Conservation (phyloP, 1,140 invertebrate genomes). For the Cecropterus lyciades region DNA sequence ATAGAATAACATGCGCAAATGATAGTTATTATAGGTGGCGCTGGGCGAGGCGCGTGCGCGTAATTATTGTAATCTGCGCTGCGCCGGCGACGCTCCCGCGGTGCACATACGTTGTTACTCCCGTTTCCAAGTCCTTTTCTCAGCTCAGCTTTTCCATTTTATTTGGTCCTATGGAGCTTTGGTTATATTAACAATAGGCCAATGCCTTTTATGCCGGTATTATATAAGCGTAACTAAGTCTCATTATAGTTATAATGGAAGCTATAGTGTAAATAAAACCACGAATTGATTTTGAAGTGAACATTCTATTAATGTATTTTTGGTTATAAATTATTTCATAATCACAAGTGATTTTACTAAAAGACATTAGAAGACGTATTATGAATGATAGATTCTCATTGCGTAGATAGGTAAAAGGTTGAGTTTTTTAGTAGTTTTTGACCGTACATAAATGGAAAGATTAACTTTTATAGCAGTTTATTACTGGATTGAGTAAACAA, state of each 20-base stretch:
- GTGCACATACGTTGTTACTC: constrained; percentile 37
- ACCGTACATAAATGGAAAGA: too few relatives aligned
- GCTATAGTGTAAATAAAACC: too few relatives aligned
- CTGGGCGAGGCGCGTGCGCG: constrained; percentile 65
- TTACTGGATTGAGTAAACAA: too few relatives aligned
- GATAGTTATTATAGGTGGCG: constrained; percentile 70
- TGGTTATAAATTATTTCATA: too few relatives aligned
- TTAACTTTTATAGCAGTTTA: too few relatives aligned
- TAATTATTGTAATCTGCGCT: constrained; percentile 77
- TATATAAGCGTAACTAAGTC: background rate
- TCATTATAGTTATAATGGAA: background rate
- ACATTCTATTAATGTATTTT: too few relatives aligned
- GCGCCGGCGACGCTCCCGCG: constrained; percentile 58
- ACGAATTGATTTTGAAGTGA: too few relatives aligned
- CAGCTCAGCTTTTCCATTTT: constrained; percentile 22
- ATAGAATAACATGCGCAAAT: constrained; percentile 80
- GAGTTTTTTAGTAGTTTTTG: too few relatives aligned
- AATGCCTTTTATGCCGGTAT: background rate
- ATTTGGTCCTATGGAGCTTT: constrained; percentile 12
- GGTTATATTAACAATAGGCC: background rate
- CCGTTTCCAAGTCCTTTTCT: constrained; percentile 13
- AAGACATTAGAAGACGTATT: too few relatives aligned
- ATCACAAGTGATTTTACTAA: too few relatives aligned
- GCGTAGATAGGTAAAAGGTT: too few relatives aligned
- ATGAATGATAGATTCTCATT: too few relatives aligned